Base-by-base conservation (phyloP, 2,113 vertebrate genomes). In the Archilochus colubris region DNA sequence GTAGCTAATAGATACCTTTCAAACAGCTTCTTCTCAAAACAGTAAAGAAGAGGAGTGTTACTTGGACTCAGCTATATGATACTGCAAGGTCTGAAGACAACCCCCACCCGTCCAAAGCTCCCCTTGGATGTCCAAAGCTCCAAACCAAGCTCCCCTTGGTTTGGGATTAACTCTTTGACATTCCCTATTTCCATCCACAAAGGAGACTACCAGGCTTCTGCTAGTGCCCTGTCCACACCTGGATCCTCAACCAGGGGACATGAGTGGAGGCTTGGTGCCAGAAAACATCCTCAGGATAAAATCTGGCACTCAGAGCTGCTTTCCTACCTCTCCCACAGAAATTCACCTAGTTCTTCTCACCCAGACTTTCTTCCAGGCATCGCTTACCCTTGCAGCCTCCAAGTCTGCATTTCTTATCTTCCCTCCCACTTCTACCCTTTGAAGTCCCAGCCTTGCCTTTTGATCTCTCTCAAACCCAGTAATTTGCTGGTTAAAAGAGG, bases 401-500 rank as follows among this genome's bases (percentile, higher is more conserved):
- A 6, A 91, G 84, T 36, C 89, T 89, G 91, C 78, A 8, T 43
- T 64, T 69, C 62, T 85, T 76, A 86, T 91, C 94, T 85, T 28
- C 74, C 89, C 96, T 85, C 84, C 89, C 77, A 89, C 91, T 54
- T 31, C 40, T 53, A 9, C 8, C 61, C 91, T 95, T 94, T 95
- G 93, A 89, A 94, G 91, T 85, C 77, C 68, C n/a, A 48, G 2
- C 27, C 30, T 30, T 86, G 80, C 53, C 69, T 91, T 95, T 92
- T 92, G 89, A 92, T 92, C 83, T 86, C 33, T 62, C 67, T n/a
- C 82, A 46, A 55, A 38, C 19, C 86, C 63, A 82, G 1, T 67
- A 62, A 77, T 92, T 94, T 72, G 82, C 80, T 16, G 83, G 55
- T n/a, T 74, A 54, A 53, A 77, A 25, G 25, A 31, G 16, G 22